These are phyloP conservation scores for Macropus fuliginosus DNA, from an alignment of 2,797 vertebrate genomes.

Conservation along the genomic window DNA sequence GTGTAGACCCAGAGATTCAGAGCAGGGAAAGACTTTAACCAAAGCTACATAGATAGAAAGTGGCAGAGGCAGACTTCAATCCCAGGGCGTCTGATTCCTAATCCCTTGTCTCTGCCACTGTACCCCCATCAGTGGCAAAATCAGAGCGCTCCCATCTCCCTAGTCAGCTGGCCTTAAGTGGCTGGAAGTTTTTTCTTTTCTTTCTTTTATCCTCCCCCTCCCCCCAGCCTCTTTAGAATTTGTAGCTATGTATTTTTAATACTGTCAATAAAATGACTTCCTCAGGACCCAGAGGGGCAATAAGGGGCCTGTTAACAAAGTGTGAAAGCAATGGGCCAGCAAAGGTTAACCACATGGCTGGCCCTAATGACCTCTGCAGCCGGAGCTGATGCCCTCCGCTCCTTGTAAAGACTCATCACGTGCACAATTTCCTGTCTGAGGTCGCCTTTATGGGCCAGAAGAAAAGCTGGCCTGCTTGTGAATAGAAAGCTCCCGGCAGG, in stretches of 20 bases:
- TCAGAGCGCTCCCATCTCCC: slow-evolving; percentile 59
- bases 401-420: slow-evolving; percentile 92
- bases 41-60: not conserved
- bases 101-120: not conserved
- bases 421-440: slow-evolving; percentile 94
- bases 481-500: slow-evolving; percentile 89
- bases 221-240: slow-evolving; percentile 81
- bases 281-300: slow-evolving; percentile 86
- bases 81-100: not conserved
- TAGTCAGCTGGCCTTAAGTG: slow-evolving; percentile 66
- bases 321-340: slow-evolving; percentile 90
- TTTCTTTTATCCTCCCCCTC: slow-evolving; percentile 30
- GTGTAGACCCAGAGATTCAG: not conserved
- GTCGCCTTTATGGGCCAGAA: slow-evolving; percentile 90
- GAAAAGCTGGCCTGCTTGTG: slow-evolving; percentile 90
- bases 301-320: slow-evolving; percentile 90
- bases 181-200: slow-evolving; percentile 65
- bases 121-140: slow-evolving; percentile 36
- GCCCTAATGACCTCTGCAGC: slow-evolving; percentile 91
- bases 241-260: slow-evolving; percentile 88
- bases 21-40: not conserved
- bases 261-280: slow-evolving; percentile 89
- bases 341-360: slow-evolving; percentile 91
- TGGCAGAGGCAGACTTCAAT: not conserved
- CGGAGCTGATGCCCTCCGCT: slow-evolving; percentile 87